Evolutionary conservation across 1,140 invertebrate species (phyloP), one percentile per base, ranked within the genome.

Genomic region (Teleogryllus occipitalis): DNA sequence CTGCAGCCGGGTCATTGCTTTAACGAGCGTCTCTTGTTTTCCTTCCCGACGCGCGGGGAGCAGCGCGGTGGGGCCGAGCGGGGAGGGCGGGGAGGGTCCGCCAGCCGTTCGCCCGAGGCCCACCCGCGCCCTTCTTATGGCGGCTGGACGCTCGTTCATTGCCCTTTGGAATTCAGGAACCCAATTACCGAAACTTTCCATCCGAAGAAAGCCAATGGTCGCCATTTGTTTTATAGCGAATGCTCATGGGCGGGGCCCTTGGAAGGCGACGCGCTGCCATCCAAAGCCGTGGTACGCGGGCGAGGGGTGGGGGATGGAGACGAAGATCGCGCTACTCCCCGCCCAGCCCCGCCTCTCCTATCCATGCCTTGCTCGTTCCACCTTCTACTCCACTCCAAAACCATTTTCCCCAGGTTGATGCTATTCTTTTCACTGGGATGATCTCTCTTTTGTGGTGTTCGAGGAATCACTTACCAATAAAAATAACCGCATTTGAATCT

Each of bases 111-210:
- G 10, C 18, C 54, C 54, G 18, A 10, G 54, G 10, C 54, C 54
- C 54, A 14, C 10, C 8, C 54, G 10, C 18, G 54, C 10, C 18
- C 48, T 77, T 77, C 76, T 77, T 75, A 75, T 75, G 21, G 76
- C 48, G 22, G 76, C 7, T 48, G 39, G 14, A 47, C 39, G 39
- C 18, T 77, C 22, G 76, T 77, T 77, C 48, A 77, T 77, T 77
- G 76, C 21, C 76, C 48, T 15, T 77, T 77, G 76, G 48, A 77
- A 77, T 77, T 77, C 76, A 77, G 39, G 48, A 48, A 77, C 14
- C 76, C 76, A 77, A 77, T 77, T 77, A 77, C 76, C 76, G 39
- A 77, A 77, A 77, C 76, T 77, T 75, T 77, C 76, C 76, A 46
- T n/a, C 22, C 7, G 39, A 47, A 46, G 76, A 77, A 47, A 48